These are phyloP conservation scores for Popillia japonica DNA, from an alignment of 1,140 invertebrate species.

Conservation along the genomic window DNA sequence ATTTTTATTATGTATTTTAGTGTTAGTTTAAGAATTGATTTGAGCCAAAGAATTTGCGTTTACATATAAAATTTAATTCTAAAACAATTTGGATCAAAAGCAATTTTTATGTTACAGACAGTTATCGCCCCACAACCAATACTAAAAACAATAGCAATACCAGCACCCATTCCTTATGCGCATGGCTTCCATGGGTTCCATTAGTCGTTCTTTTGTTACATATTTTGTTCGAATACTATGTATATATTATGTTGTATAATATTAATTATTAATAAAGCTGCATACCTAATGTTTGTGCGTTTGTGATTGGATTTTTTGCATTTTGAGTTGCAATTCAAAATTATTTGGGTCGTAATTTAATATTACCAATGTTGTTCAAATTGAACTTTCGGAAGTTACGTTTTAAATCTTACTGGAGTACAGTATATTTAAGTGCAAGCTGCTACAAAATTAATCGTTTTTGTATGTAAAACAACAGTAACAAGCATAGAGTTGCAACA, in stretches of 20 bases:
- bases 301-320: no score
- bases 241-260: constrained; percentile 7
- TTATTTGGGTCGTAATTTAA: no score
- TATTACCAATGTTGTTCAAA: no score
- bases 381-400: no score
- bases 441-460: no score
- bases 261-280: constrained; percentile 36
- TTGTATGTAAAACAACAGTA: no score
- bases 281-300: constrained; percentile 7
- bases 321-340: no score
- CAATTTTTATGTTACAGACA: constrained; percentile 40
- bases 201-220: neutral
- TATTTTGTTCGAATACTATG: neutral
- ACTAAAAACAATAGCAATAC: constrained; percentile 40
- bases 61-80: no score
- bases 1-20: neutral
- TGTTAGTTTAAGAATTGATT: neutral
- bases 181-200: constrained; percentile 40
- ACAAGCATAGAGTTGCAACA: no score
- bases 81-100: constrained; percentile 17
- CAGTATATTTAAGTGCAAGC: no score
- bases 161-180: constrained; percentile 21
- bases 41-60: neutral
- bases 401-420: no score
- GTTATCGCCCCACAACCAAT: constrained; percentile 44